Evolutionary conservation across 1,140 invertebrate species (phyloP), one percentile per base, ranked within the genome.

Genomic region (Drosophila aff.): DNA sequence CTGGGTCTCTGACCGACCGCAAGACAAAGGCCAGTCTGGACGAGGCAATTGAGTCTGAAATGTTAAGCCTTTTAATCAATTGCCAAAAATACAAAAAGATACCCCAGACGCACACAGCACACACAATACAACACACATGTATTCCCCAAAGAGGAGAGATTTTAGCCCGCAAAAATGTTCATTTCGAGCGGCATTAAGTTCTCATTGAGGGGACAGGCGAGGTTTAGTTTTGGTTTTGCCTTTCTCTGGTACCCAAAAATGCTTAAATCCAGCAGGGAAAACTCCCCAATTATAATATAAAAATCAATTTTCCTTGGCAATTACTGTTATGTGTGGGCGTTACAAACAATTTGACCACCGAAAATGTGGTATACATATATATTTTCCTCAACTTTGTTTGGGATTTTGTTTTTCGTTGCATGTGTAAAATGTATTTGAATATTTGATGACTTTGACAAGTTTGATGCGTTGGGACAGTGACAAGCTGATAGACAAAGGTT

Each of bases 1-100:
- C 50, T 28, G 18, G 21, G 21, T 36, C 53, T n/a, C 47, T 41
- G 58, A 49, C 53, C 61, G 52, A 49, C 53, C 55, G 43, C 52
- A 79, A 67, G 59, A 69, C 63, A 47, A 55, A 67, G 62, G 52
- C 60, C 53, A 36, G 63, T 36, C 82, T 38, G 41, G 65, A 21
- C 50, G 74, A 81, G 66, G 71, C 82, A 84, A 90, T 85, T 89
- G 84, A 52, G 50, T 90, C 85, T 90, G 59, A 80, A 78, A 75
- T 66, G 84, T 74, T 91, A 89, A 89, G 81, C 86, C 85, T 79
- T 89, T 89, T 90, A 91, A 89, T 89, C 85, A 89, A 89, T 89
- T 90, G 78, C 81, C 81, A 90, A 74, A 73, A 74, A 73, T 74
- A 67, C 69, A 82, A 55, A 63, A 69, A 83, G 18, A 46, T 6